Evolutionary conservation across 2,113 vertebrate genomes (phyloP).

Genomic region (Trochalopteron elliotii): DNA sequence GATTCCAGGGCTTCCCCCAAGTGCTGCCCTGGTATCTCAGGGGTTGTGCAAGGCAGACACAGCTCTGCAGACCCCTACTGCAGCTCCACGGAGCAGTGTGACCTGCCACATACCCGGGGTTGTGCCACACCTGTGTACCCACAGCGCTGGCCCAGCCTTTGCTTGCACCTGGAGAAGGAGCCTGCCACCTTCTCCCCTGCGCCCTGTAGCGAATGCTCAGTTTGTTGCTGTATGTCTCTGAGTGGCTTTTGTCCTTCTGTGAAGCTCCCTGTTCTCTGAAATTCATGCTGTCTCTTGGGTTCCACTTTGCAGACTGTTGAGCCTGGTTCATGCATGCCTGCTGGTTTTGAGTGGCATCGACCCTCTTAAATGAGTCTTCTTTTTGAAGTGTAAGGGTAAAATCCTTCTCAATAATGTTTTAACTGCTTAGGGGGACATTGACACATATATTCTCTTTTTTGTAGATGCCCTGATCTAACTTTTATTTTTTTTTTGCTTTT

Average conservation of each 20-base stretch:
- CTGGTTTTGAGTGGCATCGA: constrained; percentile 68
- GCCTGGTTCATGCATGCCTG: constrained; percentile 70
- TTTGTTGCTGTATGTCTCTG: constrained; percentile 60
- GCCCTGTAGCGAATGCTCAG: neutral
- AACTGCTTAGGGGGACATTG: constrained; percentile 59
- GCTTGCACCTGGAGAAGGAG: neutral
- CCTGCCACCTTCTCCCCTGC: neutral
- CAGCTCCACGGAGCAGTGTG: neutral
- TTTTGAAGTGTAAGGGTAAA: constrained; percentile 70
- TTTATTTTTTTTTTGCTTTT: neutral
- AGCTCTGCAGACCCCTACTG: neutral
- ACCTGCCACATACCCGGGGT: neutral
- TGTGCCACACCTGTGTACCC: neutral
- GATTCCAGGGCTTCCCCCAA: neutral
- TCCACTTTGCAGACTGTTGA: constrained; percentile 70
- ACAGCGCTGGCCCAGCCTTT: neutral
- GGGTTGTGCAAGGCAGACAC: neutral
- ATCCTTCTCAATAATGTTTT: constrained; percentile 69
- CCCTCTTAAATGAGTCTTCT: constrained; percentile 68
- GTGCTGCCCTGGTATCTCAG: neutral
- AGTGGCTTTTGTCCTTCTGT: constrained; percentile 65
- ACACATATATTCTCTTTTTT: constrained; percentile 42
- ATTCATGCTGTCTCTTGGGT: constrained; percentile 66
- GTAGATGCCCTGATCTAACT: neutral
- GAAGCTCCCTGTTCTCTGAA: constrained; percentile 67